These are phyloP conservation scores for Thaumetopoea pityocampa DNA, from an alignment of 1,140 invertebrate genomes.

Conservation along the genomic window DNA sequence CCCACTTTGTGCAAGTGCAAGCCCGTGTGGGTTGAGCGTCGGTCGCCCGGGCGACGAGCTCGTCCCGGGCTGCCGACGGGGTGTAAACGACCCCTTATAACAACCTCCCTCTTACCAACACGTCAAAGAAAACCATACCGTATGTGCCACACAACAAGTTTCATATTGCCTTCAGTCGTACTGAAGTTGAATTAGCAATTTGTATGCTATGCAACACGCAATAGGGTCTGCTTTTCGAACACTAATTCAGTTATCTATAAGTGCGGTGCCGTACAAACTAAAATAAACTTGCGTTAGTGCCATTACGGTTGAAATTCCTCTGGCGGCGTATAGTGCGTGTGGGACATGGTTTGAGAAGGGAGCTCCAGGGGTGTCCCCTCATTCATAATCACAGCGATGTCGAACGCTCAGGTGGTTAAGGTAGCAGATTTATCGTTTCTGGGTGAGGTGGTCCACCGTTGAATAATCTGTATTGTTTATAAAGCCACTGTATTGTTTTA, in stretches of 20 bases:
- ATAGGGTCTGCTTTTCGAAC: slow-evolving; percentile 58
- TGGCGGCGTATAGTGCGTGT: neutral
- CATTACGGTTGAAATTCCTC: slow-evolving; percentile 18
- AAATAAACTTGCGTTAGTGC: slow-evolving; percentile 11
- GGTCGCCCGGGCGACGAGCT: slow-evolving; percentile 59
- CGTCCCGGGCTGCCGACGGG: slow-evolving; percentile 42
- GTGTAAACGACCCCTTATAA: slow-evolving; percentile 39
- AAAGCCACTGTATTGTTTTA: slow-evolving; percentile 39
- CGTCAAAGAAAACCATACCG: slow-evolving; percentile 25
- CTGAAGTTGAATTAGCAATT: slow-evolving; percentile 43
- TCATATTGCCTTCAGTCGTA: neutral
- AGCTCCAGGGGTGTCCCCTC: slow-evolving; percentile 25
- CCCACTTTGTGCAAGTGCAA: slow-evolving; percentile 45
- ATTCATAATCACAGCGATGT: slow-evolving; percentile 59
- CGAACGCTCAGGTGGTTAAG: slow-evolving; percentile 63
- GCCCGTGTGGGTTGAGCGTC: slow-evolving; percentile 26
- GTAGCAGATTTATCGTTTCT: slow-evolving; percentile 58
- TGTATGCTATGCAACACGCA: slow-evolving; percentile 48
- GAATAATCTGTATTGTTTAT: slow-evolving; percentile 50
- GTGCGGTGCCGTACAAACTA: slow-evolving; percentile 10
- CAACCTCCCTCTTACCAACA: slow-evolving; percentile 8
- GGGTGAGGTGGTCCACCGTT: slow-evolving; percentile 38
- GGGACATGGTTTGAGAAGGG: slow-evolving; percentile 10
- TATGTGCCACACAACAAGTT: slow-evolving; percentile 9
- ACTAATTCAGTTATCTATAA: slow-evolving; percentile 58